These are phyloP conservation scores for Euglossa dilemma DNA, from an alignment of 1,140 invertebrate species.

Conservation along the genomic window DNA sequence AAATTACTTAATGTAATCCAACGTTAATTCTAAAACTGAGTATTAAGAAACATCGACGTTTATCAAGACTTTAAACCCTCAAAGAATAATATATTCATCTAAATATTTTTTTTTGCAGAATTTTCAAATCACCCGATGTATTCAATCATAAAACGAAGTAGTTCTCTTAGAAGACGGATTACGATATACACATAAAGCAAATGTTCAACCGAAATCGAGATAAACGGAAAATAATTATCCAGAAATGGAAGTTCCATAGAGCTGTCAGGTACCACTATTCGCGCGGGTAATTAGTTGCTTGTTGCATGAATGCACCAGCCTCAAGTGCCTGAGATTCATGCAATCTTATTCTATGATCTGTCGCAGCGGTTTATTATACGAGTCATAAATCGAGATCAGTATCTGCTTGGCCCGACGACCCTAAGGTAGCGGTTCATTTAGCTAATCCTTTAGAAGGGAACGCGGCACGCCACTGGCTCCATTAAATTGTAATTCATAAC, in stretches of 20 bases:
- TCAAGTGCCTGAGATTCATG: not conserved
- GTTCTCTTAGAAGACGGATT: not conserved
- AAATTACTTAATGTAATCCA: too few species aligned
- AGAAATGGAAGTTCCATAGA: too few species aligned
- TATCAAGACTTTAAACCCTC: too few species aligned
- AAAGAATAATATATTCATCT: too few species aligned
- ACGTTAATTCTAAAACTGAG: not conserved
- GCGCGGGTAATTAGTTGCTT: slow-evolving; percentile 4
- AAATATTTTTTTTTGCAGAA: not conserved
- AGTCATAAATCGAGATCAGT: slow-evolving; percentile 74
- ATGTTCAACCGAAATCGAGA: not conserved
- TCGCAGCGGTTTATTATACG: slow-evolving; percentile 44
- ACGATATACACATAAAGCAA: not conserved
- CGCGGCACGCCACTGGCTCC: not conserved
- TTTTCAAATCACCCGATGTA: not conserved
- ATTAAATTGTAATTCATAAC: slow-evolving; percentile 63
- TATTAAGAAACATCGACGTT: not conserved
- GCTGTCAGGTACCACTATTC: not conserved
- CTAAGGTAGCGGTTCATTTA: slow-evolving; percentile 67
- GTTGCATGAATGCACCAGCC: slow-evolving; percentile 1
- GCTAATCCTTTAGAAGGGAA: slow-evolving; percentile 14
- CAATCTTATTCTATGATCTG: slow-evolving; percentile 41
- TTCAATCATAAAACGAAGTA: not conserved
- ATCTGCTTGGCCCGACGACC: slow-evolving; percentile 72
- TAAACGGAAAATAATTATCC: not conserved